Percentiles rank a stretch among this genome's conserved stretches.
phyloP scores from a whole-genome alignment of 2,797 vertebrate species.

The Peromyscus eremicus region DNA sequence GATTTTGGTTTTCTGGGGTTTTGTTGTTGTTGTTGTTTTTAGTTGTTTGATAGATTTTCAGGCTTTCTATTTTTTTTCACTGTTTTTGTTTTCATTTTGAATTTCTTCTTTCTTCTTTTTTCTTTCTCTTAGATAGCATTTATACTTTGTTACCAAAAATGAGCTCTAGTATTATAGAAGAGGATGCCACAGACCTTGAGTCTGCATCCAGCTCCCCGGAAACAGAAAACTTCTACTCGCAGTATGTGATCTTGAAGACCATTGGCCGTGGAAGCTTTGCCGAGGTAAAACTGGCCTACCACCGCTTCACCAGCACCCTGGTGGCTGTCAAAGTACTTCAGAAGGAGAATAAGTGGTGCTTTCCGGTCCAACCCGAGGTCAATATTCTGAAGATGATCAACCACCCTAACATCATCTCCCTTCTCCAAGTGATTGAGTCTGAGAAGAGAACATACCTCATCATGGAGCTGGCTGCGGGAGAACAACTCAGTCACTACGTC shows the following conservation, averaged over 20 bases:
- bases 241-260: neutral
- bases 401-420: too few species aligned
- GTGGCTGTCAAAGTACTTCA: neutral
- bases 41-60: too few species aligned
- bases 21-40: neutral
- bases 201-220: too few species aligned
- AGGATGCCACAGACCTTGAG: too few species aligned
- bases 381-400: too few species aligned
- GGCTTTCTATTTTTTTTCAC: neutral
- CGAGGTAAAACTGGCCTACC: neutral
- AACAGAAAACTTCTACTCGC: accelerated
- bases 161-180: too few species aligned
- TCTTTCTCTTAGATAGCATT: neutral
- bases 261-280: neutral
- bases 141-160: neutral
- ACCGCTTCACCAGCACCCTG: neutral
- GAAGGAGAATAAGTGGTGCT: neutral
- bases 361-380: too few species aligned
- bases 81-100: too few species aligned
- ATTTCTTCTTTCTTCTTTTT: neutral
- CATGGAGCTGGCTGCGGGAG: too few species aligned
- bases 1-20: neutral
- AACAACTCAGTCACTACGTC: too few species aligned
- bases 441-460: too few species aligned
- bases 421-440: too few species aligned